Evolutionary conservation across 2,113 vertebrate genomes (phyloP).

Genomic region (Rhinopithecus roxellana): DNA sequence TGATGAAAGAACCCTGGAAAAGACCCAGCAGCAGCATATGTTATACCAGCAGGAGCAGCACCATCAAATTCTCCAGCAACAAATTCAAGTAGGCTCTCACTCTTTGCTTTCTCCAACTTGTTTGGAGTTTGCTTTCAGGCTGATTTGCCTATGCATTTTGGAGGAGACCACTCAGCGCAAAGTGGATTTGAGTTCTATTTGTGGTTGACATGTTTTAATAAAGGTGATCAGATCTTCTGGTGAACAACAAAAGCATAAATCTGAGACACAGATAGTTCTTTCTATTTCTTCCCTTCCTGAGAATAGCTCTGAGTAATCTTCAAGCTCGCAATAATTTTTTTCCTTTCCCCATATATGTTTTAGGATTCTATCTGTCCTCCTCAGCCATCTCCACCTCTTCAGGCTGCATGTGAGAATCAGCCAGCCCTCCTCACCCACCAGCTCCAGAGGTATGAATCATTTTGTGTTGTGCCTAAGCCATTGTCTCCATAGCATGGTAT

Average conservation of each 20-base stretch:
- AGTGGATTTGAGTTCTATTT: neutral
- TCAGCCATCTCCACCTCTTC: constrained; percentile 87
- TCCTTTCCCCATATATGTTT: neutral
- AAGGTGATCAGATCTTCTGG: neutral
- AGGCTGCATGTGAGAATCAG: constrained; percentile 96
- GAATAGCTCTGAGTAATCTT: neutral
- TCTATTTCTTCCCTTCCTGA: constrained; percentile 51
- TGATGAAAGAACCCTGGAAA: constrained; percentile 94
- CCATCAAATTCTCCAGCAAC: constrained; percentile 93
- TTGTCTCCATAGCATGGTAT: neutral
- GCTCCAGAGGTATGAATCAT: constrained; percentile 92
- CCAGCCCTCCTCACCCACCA: constrained; percentile 98
- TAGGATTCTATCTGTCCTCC: constrained; percentile 87
- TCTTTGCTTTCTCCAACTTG: neutral
- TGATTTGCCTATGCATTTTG: neutral
- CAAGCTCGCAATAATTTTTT: neutral
- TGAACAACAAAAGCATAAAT: neutral
- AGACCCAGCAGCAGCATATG: constrained; percentile 98
- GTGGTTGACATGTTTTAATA: neutral
- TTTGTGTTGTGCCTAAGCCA: neutral
- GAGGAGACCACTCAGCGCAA: constrained; percentile 18
- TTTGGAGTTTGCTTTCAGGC: neutral
- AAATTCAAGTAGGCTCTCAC: constrained; percentile 90
- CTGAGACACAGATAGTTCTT: constrained; percentile 35
- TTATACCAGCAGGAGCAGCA: constrained; percentile 99